phyloP scores from a whole-genome alignment of 2,888 invertebrate genomes.

The Euspilapteryx auroguttella region DNA sequence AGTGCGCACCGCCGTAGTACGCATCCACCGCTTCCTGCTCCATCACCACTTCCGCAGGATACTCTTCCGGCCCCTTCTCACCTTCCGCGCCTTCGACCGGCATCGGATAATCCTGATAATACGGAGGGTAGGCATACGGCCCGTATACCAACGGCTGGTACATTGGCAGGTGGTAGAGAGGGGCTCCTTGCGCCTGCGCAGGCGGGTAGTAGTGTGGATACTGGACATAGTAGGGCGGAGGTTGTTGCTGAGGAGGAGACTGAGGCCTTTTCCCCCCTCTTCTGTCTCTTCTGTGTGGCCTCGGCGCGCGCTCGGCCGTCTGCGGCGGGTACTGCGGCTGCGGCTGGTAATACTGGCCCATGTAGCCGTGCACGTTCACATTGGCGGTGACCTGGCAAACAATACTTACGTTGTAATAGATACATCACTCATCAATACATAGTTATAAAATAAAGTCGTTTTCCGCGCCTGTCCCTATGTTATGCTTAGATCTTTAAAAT shows the following conservation, averaged over 20 bases:
- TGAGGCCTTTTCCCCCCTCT: slow-evolving; percentile 37
- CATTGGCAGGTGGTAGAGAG: slow-evolving; percentile 51
- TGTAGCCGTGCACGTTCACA: slow-evolving; percentile 67
- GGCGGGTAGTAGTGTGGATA: slow-evolving; percentile 53
- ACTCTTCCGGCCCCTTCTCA: slow-evolving; percentile 50
- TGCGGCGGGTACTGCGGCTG: slow-evolving; percentile 35
- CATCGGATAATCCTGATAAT: slow-evolving; percentile 45
- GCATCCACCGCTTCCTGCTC: slow-evolving; percentile 53
- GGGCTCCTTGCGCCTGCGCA: slow-evolving; percentile 56
- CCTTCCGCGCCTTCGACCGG: slow-evolving; percentile 43
- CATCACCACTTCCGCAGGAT: slow-evolving; percentile 44
- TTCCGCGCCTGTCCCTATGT: too few species aligned
- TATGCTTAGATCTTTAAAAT: too few species aligned
- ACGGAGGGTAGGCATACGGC: slow-evolving; percentile 47
- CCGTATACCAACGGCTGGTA: slow-evolving; percentile 51
- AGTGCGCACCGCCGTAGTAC: slow-evolving; percentile 43
- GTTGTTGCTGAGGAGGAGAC: slow-evolving; percentile 24
- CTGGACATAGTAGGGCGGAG: slow-evolving; percentile 38
- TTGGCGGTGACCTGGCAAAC: slow-evolving; percentile 61
- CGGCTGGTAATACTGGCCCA: slow-evolving; percentile 59
- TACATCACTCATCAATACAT: too few species aligned
- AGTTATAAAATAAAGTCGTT: too few species aligned
- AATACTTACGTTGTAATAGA: too few species aligned
- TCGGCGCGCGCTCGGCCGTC: slow-evolving; percentile 30
- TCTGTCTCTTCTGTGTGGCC: slow-evolving; percentile 31